Percentiles rank a stretch among this genome's conserved stretches.
Conservation (phyloP, 2,888 invertebrate species). For the Amblyjoppa fuscipennis region DNA sequence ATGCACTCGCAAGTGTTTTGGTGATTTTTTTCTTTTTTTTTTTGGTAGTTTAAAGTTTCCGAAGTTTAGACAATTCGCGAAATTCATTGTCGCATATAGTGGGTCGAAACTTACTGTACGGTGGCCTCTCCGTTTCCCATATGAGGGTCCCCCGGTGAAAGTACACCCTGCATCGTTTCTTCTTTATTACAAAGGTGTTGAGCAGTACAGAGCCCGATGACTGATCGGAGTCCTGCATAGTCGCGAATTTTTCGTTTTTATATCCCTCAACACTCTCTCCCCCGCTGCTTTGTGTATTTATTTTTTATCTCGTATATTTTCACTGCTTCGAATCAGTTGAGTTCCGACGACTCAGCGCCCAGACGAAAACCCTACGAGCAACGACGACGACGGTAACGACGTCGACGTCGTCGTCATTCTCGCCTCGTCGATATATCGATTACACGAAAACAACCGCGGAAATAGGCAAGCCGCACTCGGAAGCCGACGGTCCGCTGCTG, state of each 20-base stretch:
- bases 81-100: not conserved
- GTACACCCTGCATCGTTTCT: constrained; percentile 88
- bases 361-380: constrained; percentile 37
- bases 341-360: constrained; percentile 12
- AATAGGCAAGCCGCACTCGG: not conserved
- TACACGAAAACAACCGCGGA: constrained; percentile 18
- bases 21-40: not conserved
- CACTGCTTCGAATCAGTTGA: not conserved
- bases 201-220: constrained; percentile 83
- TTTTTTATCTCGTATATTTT: not conserved
- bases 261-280: not conserved
- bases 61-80: not conserved
- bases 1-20: not conserved
- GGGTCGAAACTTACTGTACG: constrained; percentile 85
- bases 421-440: constrained; percentile 61
- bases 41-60: not conserved
- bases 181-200: constrained; percentile 88
- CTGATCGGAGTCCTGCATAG: constrained; percentile 78
- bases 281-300: not conserved
- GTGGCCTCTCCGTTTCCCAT: constrained; percentile 88
- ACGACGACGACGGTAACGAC: constrained; percentile 45
- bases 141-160: constrained; percentile 88
- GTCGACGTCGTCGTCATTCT: constrained; percentile 51
- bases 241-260: constrained; percentile 7
- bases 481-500: not conserved